Evolutionary conservation across 1,140 invertebrate species (phyloP), one percentile per base, ranked within the genome.

Genomic region (Radopholus similis): DNA sequence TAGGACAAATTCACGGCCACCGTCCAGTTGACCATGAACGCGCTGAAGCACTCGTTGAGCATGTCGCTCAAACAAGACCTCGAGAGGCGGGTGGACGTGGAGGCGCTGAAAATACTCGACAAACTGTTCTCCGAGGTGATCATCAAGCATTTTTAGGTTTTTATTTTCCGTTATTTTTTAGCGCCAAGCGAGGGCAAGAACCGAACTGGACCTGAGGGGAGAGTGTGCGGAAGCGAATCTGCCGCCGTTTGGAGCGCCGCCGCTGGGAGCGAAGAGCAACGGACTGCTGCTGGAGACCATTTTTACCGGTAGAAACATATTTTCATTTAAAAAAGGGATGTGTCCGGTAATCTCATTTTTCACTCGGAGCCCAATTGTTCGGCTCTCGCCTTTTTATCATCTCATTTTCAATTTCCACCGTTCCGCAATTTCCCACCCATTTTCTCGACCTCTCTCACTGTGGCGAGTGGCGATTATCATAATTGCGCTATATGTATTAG

Each of bases 71-170:
- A 65, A 5, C 26, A 65, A 23, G 64, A 65, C 42, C 53, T 65
- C 18, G 34, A 65, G 9, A 8, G 64, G 55, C 8, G 64, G 34
- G 32, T 65, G 21, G 64, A 51, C 21, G 32, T 37, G 37, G 64
- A 65, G 40, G 64, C 64, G 26, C 37, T 65, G 26, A 65, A 65
- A 65, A 60, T 65, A 15, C 37, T 65, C 6, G 64, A 65, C 15
- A 51, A 42, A 59, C 6, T 30, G 15, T 58, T 21, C 37, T 11
- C 30, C 13, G 56, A 58, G 32, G 35, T 1, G 13, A 21, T 55
- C 28, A 21, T 13, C 11, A 18, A 0, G 34, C 11, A 32, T 23
- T 6, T 56, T 56, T 23, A 5, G 30, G 34, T 23, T 57, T 32
- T 38, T 34, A 13, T 13, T 35, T 32, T 47, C n/a, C 35, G 5